phyloP scores from a whole-genome alignment of 2,113 vertebrate species.

The Xiphophorus maculatus region DNA sequence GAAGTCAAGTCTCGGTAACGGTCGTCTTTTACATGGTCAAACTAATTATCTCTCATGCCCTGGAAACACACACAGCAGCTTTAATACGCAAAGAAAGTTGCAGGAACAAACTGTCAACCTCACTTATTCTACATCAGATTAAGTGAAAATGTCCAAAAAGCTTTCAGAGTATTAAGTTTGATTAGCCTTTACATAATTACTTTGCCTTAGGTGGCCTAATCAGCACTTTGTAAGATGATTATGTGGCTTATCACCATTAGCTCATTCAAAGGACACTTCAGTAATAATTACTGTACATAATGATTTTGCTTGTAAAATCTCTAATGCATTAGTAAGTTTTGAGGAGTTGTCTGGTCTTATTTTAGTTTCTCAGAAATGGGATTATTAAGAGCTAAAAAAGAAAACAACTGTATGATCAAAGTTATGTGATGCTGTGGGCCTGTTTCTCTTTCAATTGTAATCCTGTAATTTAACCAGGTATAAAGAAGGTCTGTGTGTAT shows the following conservation, averaged over 20 bases:
- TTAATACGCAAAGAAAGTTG: conserved; percentile 9
- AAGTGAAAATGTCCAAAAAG: conserved; percentile 46
- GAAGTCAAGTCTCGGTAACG: too few relatives aligned
- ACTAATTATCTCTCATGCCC: background rate
- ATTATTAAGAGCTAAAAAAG: too few relatives aligned
- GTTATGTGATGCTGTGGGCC: too few relatives aligned
- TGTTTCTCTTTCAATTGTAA: too few relatives aligned
- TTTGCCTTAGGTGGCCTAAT: conserved; percentile 61
- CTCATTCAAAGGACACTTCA: conserved; percentile 49
- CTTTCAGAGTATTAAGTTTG: conserved; percentile 48
- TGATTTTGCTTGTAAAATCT: conserved; percentile 46
- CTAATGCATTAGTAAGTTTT: conserved; percentile 27
- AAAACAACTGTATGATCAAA: too few relatives aligned
- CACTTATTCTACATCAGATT: conserved; percentile 19
- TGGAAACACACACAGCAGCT: background rate
- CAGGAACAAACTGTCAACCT: conserved; percentile 8
- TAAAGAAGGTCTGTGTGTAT: too few relatives aligned
- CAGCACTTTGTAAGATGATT: conserved; percentile 51
- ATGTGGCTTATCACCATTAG: conserved; percentile 52
- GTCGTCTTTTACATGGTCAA: too few relatives aligned
- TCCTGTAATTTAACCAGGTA: too few relatives aligned
- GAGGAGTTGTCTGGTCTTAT: conserved; percentile 16
- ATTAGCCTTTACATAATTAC: conserved; percentile 59
- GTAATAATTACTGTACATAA: conserved; percentile 60
- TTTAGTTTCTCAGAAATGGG: background rate